phyloP scores from a whole-genome alignment of 1,140 invertebrate species.

The Dolichoris vasculosae region DNA sequence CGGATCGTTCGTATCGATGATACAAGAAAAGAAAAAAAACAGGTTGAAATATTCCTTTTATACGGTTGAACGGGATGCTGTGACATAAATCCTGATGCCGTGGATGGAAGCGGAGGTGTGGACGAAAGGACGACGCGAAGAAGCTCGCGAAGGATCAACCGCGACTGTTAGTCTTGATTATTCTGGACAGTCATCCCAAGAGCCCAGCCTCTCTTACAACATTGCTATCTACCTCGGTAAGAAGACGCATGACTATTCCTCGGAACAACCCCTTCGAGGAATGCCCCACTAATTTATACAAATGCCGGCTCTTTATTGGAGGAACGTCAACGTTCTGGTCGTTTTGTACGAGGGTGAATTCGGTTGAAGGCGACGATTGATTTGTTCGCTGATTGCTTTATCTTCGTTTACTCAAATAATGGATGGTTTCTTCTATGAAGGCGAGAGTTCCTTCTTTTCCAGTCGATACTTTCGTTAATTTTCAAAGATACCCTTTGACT shows the following conservation, averaged over 20 bases:
- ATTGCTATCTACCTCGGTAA: background rate
- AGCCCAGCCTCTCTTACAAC: conserved; percentile 56
- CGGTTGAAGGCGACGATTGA: conserved; percentile 17
- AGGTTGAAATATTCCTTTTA: background rate
- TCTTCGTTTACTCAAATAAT: background rate
- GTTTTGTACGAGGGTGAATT: background rate
- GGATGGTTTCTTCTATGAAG: background rate
- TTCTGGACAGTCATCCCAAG: conserved; percentile 65
- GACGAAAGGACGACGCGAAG: conserved; percentile 62
- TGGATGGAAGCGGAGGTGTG: conserved; percentile 57
- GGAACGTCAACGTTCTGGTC: background rate
- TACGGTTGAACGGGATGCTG: conserved; percentile 63
- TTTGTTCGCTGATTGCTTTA: background rate
- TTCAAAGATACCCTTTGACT: background rate
- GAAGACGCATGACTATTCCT: conserved; percentile 63
- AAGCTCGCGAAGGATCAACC: conserved; percentile 70
- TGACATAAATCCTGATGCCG: conserved; percentile 73
- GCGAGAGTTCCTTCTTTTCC: background rate
- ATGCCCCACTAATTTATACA: conserved; percentile 62
- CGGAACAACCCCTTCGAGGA: conserved; percentile 45
- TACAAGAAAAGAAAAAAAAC: background rate
- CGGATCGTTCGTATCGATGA: too few species aligned
- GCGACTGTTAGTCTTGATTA: conserved; percentile 73
- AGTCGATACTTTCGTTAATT: background rate
- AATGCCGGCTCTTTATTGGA: conserved; percentile 52